A percentile compares a stretch with the other conserved stretches of the same genome.
phyloP scores from a whole-genome alignment of 2,888 invertebrate genomes.

The Zygothrica quintamaculata region DNA sequence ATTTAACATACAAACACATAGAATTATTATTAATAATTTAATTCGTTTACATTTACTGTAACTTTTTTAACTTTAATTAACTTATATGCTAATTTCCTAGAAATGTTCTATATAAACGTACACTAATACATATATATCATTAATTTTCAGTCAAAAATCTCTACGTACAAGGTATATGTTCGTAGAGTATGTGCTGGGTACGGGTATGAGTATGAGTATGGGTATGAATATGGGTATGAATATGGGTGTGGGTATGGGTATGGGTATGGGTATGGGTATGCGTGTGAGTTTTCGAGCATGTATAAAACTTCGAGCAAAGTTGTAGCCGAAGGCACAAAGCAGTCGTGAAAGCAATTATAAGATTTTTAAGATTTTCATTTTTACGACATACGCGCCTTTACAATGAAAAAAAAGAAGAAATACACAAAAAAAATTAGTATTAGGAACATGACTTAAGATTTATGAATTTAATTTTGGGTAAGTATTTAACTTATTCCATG shows the following conservation, averaged over 20 bases:
- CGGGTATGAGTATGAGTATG: neutral
- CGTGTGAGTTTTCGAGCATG: no score
- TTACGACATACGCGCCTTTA: no score
- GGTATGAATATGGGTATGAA: no score
- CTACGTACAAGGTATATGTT: conserved; percentile 46
- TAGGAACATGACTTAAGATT: no score
- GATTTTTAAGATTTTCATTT: no score
- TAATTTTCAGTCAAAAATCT: conserved; percentile 65
- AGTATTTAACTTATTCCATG: no score
- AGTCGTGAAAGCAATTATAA: no score
- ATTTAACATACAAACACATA: conserved; percentile 39
- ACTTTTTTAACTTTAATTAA: conserved; percentile 1
- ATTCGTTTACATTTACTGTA: neutral
- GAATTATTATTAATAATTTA: conserved; percentile 28
- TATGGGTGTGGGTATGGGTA: conserved; percentile 11
- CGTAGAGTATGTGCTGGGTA: conserved; percentile 33
- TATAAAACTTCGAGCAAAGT: no score
- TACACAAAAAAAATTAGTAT: neutral
- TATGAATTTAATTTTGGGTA: no score
- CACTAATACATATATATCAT: conserved; percentile 40
- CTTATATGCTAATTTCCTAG: conserved; percentile 56
- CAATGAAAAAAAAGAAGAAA: no score
- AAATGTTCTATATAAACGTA: conserved; percentile 45
- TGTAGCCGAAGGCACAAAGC: no score
- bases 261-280: no score